Evolutionary conservation across 2,113 vertebrate genomes (phyloP).

Genomic region (Chaetorhynchus papuensis): DNA sequence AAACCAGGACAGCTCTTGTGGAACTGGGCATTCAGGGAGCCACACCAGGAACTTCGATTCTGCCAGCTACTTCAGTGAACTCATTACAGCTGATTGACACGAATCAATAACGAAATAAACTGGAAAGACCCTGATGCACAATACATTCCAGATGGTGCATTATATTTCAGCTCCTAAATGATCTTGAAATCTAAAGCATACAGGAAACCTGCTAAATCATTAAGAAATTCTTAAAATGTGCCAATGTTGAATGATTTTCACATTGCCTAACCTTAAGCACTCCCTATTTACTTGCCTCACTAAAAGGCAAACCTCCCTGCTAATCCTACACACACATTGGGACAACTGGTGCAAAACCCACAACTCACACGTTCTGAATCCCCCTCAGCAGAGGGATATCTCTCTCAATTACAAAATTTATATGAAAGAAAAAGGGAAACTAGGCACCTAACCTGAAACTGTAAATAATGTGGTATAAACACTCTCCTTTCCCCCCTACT

Average conservation of each 20-base stretch:
- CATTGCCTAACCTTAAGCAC: neutral
- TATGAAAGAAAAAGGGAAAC: neutral
- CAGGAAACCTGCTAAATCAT: neutral
- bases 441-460: neutral
- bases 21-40: neutral
- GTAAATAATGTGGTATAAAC: neutral
- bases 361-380: neutral
- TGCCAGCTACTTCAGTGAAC: neutral
- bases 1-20: neutral
- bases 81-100: neutral
- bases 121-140: neutral
- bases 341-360: neutral
- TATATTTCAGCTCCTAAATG: neutral
- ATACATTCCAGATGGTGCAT: neutral
- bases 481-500: neutral
- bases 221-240: neutral
- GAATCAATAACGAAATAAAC: neutral
- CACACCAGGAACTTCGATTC: neutral
- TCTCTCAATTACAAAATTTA: neutral
- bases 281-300: neutral
- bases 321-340: neutral
- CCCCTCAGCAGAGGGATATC: neutral
- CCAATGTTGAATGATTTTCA: neutral
- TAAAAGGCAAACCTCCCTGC: neutral
- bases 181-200: neutral